Conservation (phyloP, 1,140 invertebrate genomes). For the Zaprionus capensis region DNA sequence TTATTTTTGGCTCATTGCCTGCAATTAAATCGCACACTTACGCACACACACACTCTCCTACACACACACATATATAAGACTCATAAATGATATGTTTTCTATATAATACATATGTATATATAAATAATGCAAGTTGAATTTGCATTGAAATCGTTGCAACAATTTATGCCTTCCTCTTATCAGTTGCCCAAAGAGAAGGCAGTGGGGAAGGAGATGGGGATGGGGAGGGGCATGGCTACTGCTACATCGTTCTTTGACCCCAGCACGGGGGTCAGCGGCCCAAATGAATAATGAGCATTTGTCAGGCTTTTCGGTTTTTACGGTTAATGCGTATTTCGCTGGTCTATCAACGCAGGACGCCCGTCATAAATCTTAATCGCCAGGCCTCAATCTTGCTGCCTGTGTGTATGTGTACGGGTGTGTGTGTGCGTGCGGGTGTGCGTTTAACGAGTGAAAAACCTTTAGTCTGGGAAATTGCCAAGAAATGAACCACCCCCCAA, state of each 20-base stretch:
- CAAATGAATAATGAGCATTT: conserved; percentile 60
- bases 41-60: neutral
- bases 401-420: neutral
- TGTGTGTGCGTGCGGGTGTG: neutral
- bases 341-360: conserved; percentile 12
- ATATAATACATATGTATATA: neutral
- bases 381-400: conserved; percentile 27
- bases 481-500: conserved; percentile 1
- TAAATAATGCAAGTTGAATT: neutral
- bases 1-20: conserved; percentile 49
- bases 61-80: neutral
- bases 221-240: neutral
- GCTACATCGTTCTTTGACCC: conserved; percentile 57
- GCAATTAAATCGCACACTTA: neutral
- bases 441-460: conserved; percentile 9
- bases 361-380: conserved; percentile 73
- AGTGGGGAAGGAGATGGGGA: neutral
- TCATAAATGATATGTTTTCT: neutral
- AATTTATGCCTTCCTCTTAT: conserved; percentile 29
- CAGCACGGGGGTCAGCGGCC: conserved; percentile 47
- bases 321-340: conserved; percentile 44
- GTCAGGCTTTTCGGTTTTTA: conserved; percentile 49
- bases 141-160: conserved; percentile 9
- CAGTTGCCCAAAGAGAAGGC: neutral
- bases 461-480: conserved; percentile 21